Base-by-base conservation (phyloP, 2,888 invertebrate genomes). In the Orchesellides sinensis region DNA sequence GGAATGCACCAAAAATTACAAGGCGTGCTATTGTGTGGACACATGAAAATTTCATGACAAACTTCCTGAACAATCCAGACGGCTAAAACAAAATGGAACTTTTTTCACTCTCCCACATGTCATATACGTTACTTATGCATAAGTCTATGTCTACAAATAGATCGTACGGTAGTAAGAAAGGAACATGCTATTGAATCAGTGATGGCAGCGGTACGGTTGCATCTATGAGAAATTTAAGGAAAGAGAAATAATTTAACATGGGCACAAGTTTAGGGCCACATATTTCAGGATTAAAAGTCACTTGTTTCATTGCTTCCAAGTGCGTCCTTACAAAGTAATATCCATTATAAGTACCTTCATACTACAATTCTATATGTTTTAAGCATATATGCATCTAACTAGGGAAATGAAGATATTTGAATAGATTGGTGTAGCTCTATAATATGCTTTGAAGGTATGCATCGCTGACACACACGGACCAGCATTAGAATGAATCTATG, bases 21-120 rank as follows among this genome's bases (percentile, higher is more conserved):
- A 49, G 21, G 49, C 49, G 49, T 6, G 49, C 54, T n/a, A 61
- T 61, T 61, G 61, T 27, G 61, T 35, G 63, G 52, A 63, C 74
- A 49, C 74, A 74, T 73, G 73, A 73, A 73, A 73, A 45, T 73
- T 73, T 73, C 61, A 73, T 73, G 73, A 61, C 61, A 73, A 65
- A 65, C 52, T 52, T 73, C 73, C 63, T 63, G 73, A 73, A 74
- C 74, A 74, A 74, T 63, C 74, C 49, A 61, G 61, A 52, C 52
- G 32, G 56, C 59, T n/a, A 21, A 8, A 17, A 52, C n/a, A 52
- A 8, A 3, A 52, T 8, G 19, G 52, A 52, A 17, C 52, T 1
- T 25, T 23, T 19, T 54, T 54, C 25, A 10, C 54, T 54, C 19
- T 23, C n/a, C n/a, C n/a, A 59, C 59, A 59, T 25, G 17, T 29